Evolutionary conservation across 2,113 vertebrate genomes (phyloP), one percentile per base, ranked within the genome.

Genomic region (Heloderma charlesbogerti): DNA sequence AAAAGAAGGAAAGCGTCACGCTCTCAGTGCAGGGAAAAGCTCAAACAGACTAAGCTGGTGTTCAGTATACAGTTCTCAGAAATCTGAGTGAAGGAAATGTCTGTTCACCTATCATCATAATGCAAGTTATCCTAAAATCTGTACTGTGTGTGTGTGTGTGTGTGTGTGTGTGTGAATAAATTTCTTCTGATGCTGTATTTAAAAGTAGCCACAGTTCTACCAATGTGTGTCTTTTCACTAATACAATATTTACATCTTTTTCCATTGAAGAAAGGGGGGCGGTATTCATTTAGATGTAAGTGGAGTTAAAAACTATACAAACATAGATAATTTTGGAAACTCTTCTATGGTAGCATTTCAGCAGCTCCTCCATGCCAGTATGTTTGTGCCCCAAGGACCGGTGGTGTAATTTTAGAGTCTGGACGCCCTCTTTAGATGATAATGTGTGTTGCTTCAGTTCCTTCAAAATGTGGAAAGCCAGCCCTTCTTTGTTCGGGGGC

Each of bases 1-100:
- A 51, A 87, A 94, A 72, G 88, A 84, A 87, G 69, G 90, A 87
- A 94, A 93, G 69, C 92, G 83, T 72, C 0, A 0, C 85, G 1
- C 60, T 88, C 74, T 45, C 93, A 91, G 92, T 34, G 37, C 40
- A 78, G 13, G 43, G 43, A 77, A 77, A 77, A 66, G 40, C n/a
- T 84, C 51, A 63, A 90, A 37, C n/a, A 37, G 43, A n/a, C 57
- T 66, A 77, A 18, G 16, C 9, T 84, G 31, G 40, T 45, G 15
- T 34, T 75, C 40, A 60, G 12, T 74, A 60, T 69, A 29, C 48
- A 29, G 25, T 37, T 69, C 25, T 37, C 74, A 20, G 60, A 63
- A 83, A 74, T 31, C 18, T 15, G 80, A 66, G 29, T 48, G 54
- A 84, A 89, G 29, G 40, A 84, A 84, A 48, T 34, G 27, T 37